These are phyloP conservation scores for Dasypus novemcinctus DNA, from an alignment of 2,113 vertebrate genomes.

Conservation along the genomic window DNA sequence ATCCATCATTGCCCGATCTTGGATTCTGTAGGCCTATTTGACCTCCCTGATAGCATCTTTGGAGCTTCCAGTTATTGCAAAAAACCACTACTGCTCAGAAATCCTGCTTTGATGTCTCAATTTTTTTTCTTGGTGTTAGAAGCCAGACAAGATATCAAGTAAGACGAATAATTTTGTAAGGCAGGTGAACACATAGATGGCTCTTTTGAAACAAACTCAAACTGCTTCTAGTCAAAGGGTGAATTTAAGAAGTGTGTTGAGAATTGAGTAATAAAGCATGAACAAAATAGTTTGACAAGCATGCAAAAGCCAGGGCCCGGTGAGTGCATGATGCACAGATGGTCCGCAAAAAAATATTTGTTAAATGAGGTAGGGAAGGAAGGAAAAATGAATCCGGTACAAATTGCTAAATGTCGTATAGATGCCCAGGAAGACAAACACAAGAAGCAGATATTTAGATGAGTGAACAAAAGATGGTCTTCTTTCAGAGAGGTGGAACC, in stretches of 20 bases:
- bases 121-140: neutral
- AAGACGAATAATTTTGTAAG: neutral
- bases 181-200: too few species aligned
- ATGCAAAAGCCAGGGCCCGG: neutral
- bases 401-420: neutral
- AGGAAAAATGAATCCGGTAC: neutral
- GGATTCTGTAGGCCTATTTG: too few species aligned
- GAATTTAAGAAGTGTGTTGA: neutral
- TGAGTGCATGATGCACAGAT: too few species aligned
- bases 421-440: neutral
- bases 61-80: neutral
- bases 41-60: neutral
- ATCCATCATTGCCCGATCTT: too few species aligned
- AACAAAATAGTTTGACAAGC: neutral
- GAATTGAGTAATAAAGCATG: neutral
- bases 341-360: neutral
- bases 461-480: neutral
- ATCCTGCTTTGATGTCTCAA: neutral
- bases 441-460: neutral
- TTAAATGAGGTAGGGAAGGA: neutral
- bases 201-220: neutral
- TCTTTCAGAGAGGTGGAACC: neutral
- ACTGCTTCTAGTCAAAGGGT: neutral
- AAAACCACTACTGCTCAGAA: neutral
- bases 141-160: neutral